Base-by-base conservation (phyloP, 2,888 invertebrate species). In the Lumbricus terrestris region DNA sequence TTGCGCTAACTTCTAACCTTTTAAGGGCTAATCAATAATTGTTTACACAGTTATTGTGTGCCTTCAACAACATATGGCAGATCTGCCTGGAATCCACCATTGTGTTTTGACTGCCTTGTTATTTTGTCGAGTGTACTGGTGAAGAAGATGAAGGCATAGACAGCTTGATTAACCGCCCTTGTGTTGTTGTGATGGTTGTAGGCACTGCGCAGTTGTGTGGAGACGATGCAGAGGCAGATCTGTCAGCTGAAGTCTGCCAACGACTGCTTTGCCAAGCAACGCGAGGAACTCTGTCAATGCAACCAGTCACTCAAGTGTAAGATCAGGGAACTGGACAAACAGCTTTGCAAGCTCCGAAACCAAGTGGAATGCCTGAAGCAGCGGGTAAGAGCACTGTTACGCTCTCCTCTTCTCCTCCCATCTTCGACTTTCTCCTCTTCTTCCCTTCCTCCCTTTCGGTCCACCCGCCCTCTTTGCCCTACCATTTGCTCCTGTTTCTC, bases 281-380 rank as follows among this genome's bases (percentile, higher is more conserved):
- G 89, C 20, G 89, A 89, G 18, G 47, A 89, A 89, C 89, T 89
- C 42, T 23, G 89, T 37, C 23, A 18, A 34, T 89, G 89, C 33
- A 89, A 89, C 89, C 89, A 89, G 33, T 35, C 47, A 33, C 89
- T 89, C 34, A 89, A 89, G 89, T 54, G 69, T 82, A 89, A 89
- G 23, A 54, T 89, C 54, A 47, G 15, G 29, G 89, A 89, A 29
- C 69, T 89, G 33, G 89, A 89, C 18, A 42, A 89, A 23, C 34
- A 47, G 82, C n/a, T 89, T 33, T 54, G 54, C 34, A 42, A 54
- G 47, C 47, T 89, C 34, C 42, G 47, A n/a, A 35, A 33, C n/a
- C 47, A 34, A n/a, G 69, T 89, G 18, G 89, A 89, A 23, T 89
- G 89, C 37, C 89, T 89, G 8, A 42, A 54, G 47, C 47, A 89